phyloP scores from a whole-genome alignment of 2,888 invertebrate species.

The Tipula unca region DNA sequence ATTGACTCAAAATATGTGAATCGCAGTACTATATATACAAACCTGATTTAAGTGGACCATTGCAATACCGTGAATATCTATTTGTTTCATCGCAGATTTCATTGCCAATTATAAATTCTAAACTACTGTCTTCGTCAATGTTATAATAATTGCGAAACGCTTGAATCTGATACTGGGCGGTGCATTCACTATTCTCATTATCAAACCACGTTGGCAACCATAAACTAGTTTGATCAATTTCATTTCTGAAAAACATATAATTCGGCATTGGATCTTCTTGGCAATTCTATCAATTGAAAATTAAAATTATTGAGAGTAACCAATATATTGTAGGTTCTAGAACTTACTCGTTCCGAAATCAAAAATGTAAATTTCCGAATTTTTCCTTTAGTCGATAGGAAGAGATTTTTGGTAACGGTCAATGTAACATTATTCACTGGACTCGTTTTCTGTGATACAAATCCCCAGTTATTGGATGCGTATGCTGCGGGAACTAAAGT shows the following conservation, averaged over 20 bases:
- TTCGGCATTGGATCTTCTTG: slow-evolving; percentile 30
- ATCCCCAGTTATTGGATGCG: background rate
- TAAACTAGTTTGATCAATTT: slow-evolving; percentile 37
- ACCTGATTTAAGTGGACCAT: slow-evolving; percentile 56
- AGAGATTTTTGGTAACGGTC: slow-evolving; percentile 33
- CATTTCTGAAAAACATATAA: slow-evolving; percentile 34
- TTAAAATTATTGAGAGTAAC: background rate
- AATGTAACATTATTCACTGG: slow-evolving; percentile 38
- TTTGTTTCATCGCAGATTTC: slow-evolving; percentile 32
- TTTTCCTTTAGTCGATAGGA: slow-evolving; percentile 36
- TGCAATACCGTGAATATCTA: slow-evolving; percentile 46
- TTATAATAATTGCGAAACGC: background rate
- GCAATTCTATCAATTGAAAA: slow-evolving; percentile 28
- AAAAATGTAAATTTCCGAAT: slow-evolving; percentile 42
- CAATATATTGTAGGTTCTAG: background rate
- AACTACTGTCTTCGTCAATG: background rate
- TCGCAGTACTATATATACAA: too few relatives aligned
- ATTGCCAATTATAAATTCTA: slow-evolving; percentile 34
- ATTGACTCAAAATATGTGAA: too few relatives aligned
- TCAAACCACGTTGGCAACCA: slow-evolving; percentile 30
- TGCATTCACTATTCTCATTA: slow-evolving; percentile 31
- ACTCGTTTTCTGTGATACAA: slow-evolving; percentile 29
- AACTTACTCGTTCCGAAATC: slow-evolving; percentile 34
- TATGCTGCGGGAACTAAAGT: background rate
- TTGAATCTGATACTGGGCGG: slow-evolving; percentile 37